Conservation (phyloP, 2,113 vertebrate genomes). For the Tyrannus savana region DNA sequence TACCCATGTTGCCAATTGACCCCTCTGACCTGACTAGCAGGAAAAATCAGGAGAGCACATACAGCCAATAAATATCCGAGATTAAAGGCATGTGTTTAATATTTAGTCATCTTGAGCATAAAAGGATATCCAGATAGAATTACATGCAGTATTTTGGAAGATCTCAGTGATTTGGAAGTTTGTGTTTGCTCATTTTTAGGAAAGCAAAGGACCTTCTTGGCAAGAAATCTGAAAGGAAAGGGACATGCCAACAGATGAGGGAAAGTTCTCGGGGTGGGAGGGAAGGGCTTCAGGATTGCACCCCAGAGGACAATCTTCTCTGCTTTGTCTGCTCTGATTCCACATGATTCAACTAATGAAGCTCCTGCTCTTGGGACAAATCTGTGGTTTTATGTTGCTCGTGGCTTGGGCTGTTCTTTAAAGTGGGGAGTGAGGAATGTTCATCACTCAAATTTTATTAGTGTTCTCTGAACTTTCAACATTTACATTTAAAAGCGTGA, state of each 20-base stretch:
- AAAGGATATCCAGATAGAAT: not conserved
- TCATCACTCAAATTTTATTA: conserved; percentile 26
- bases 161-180: not conserved
- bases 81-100: not conserved
- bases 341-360: not conserved
- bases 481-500: not conserved
- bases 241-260: not conserved
- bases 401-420: not conserved
- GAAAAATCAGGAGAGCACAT: not conserved
- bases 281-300: not conserved
- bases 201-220: not conserved
- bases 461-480: conserved; percentile 11
- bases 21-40: not conserved
- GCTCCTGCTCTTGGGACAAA: conserved; percentile 33
- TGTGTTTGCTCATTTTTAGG: not conserved
- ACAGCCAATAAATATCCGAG: not conserved
- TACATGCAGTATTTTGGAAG: not conserved
- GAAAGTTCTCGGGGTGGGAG: not conserved
- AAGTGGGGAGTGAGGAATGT: not conserved
- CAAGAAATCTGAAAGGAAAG: not conserved
- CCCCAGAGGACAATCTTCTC: not conserved
- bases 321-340: conserved; percentile 23
- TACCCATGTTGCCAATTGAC: not conserved
- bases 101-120: not conserved
- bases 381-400: conserved; percentile 13